Percentiles rank a stretch among this genome's conserved stretches.
These are phyloP conservation scores for Sinocyclocheilus rhinocerous DNA, from an alignment of 2,113 vertebrate genomes.

Conservation along the genomic window DNA sequence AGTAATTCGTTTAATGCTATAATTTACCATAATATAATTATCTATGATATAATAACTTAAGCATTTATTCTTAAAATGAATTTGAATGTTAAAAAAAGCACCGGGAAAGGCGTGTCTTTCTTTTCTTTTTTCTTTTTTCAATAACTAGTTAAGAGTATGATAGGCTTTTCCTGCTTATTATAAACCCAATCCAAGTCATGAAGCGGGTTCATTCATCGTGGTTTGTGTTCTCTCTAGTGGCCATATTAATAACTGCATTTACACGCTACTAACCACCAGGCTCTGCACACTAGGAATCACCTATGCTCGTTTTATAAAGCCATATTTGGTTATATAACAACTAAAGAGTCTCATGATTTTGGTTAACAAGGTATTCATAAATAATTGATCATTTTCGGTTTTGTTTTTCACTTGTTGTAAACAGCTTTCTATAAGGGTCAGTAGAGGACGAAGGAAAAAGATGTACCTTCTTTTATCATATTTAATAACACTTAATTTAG, in stretches of 20 bases:
- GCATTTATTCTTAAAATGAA: not conserved
- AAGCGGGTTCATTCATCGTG: not conserved
- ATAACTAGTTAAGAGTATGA: not conserved
- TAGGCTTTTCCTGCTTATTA: not conserved
- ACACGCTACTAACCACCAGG: not conserved
- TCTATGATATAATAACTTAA: not conserved
- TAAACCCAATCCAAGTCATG: not conserved
- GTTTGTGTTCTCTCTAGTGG: conserved; percentile 20
- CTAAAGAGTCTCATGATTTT: not conserved
- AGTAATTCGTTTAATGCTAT: not conserved
- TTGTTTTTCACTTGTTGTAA: not conserved
- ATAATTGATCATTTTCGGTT: not conserved
- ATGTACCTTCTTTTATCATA: not conserved
- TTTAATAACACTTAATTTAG: not conserved
- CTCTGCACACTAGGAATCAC: too few species aligned
- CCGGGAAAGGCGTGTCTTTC: not conserved
- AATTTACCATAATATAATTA: not conserved
- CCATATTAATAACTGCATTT: not conserved
- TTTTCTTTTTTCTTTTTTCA: not conserved
- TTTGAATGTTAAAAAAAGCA: not conserved
- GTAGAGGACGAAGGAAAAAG: too few species aligned
- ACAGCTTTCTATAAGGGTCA: not conserved
- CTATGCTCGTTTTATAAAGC: not conserved
- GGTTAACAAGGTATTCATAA: not conserved
- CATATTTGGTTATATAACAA: not conserved